Base-by-base conservation (phyloP, 2,888 invertebrate species). In the Scrobipalpa atriplicella region DNA sequence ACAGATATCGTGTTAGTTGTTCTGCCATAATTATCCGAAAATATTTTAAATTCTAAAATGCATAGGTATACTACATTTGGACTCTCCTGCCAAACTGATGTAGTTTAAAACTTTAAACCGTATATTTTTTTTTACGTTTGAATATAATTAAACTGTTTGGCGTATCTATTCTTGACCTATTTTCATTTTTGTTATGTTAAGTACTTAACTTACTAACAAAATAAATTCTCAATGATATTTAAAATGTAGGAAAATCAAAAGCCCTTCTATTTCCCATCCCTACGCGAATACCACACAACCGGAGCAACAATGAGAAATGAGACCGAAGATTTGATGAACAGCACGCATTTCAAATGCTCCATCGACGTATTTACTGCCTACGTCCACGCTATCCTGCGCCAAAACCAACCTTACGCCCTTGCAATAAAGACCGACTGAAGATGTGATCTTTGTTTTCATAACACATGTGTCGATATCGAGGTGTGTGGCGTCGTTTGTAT, bases 311-410 rank as follows among this genome's bases (percentile, higher is more conserved):
- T 88, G 87, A 87, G 82, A 83, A 86, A 88, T 86, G 84, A 79
- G 83, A 77, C 79, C 83, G 83, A 86, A 84, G 83, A 86, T 87
- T 87, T 88, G 89, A 87, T 85, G 85, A 86, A 88, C 83, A 81
- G 77, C 78, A 74, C 78, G 75, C 83, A 79, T 85, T 86, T 84
- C 80, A 84, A 85, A 84, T 77, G 77, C 75, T 81, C 78, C 81
- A 84, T 85, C 81, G 86, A 88, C 83, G 78, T 81, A 84, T 87
- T 86, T 84, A 87, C 85, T 82, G 77, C 77, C 72, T 74, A 71
- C 71, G 73, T 71, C 70, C 69, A 69, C n/a, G n/a, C n/a, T 70
- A 70, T 65, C 51, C n/a, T 69, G 62, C 56, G 62, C 69, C 11
- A 76, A 76, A 72, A 61, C 70, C 43, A 36, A 68, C 76, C 73